These are phyloP conservation scores for Trissoscelio sp. DNA, from an alignment of 2,888 invertebrate species.

Conservation along the genomic window DNA sequence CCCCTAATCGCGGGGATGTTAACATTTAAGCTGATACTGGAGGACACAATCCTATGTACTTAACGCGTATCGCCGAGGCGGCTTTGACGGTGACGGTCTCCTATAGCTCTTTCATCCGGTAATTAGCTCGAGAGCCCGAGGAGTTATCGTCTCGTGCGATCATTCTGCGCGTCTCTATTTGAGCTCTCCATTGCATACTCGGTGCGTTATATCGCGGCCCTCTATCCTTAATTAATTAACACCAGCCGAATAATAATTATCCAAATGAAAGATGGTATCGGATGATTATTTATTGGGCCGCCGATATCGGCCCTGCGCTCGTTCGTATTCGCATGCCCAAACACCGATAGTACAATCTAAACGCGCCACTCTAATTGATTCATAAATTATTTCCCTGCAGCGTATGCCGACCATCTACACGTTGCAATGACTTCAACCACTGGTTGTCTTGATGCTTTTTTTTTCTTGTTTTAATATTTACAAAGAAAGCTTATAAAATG, in stretches of 20 bases:
- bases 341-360: slow-evolving; percentile 76
- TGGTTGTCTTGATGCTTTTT: no score
- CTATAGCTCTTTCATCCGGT: slow-evolving; percentile 80
- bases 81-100: slow-evolving; percentile 62
- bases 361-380: slow-evolving; percentile 79
- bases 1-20: slow-evolving; percentile 55
- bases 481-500: no score
- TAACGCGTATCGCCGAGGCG: slow-evolving; percentile 52
- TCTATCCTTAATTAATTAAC: slow-evolving; percentile 82
- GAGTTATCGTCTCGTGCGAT: slow-evolving; percentile 79
- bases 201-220: slow-evolving; percentile 60
- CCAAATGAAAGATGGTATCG: slow-evolving; percentile 82
- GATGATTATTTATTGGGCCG: slow-evolving; percentile 79
- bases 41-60: slow-evolving; percentile 63
- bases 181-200: slow-evolving; percentile 60
- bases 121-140: slow-evolving; percentile 79
- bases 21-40: slow-evolving; percentile 60
- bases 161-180: slow-evolving; percentile 71
- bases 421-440: no score
- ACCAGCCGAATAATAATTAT: slow-evolving; percentile 81
- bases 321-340: slow-evolving; percentile 64
- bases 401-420: slow-evolving; percentile 68
- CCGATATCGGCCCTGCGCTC: slow-evolving; percentile 67
- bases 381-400: slow-evolving; percentile 77
- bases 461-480: no score